Percentiles rank a stretch among this genome's conserved stretches.
Evolutionary conservation across 2,113 vertebrate species (phyloP).

Genomic region (Ancistrus triradiatus): DNA sequence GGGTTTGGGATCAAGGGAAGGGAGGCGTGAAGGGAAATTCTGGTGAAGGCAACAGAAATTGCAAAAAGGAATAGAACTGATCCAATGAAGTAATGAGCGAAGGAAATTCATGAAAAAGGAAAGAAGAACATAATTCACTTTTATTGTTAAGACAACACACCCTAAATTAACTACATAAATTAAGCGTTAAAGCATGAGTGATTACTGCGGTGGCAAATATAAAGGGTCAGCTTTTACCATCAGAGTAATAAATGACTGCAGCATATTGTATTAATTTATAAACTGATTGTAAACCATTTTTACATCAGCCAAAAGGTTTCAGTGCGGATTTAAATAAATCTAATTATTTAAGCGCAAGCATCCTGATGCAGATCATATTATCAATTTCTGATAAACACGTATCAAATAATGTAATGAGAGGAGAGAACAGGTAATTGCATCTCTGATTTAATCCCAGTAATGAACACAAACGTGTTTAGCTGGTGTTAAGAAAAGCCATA

Average conservation of each 20-base stretch:
- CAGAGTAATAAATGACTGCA: too few species aligned
- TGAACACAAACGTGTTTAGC: constrained; percentile 1
- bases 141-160: background rate
- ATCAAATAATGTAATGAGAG: constrained; percentile 25
- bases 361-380: background rate
- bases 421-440: constrained; percentile 14
- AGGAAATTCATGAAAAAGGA: background rate
- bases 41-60: constrained; percentile 61
- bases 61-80: background rate
- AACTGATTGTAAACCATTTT: too few species aligned
- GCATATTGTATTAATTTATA: too few species aligned
- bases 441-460: background rate
- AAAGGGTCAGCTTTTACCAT: too few species aligned
- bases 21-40: constrained; percentile 64
- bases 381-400: constrained; percentile 9
- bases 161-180: too few species aligned
- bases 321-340: background rate
- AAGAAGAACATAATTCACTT: background rate
- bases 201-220: too few species aligned
- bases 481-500: too few species aligned
- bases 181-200: too few species aligned
- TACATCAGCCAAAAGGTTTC: too few species aligned
- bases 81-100: background rate
- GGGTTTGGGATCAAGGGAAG: constrained; percentile 62
- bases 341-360: background rate